Evolutionary conservation across 1,140 invertebrate genomes (phyloP).

Genomic region (Lordiphosa mommai): DNA sequence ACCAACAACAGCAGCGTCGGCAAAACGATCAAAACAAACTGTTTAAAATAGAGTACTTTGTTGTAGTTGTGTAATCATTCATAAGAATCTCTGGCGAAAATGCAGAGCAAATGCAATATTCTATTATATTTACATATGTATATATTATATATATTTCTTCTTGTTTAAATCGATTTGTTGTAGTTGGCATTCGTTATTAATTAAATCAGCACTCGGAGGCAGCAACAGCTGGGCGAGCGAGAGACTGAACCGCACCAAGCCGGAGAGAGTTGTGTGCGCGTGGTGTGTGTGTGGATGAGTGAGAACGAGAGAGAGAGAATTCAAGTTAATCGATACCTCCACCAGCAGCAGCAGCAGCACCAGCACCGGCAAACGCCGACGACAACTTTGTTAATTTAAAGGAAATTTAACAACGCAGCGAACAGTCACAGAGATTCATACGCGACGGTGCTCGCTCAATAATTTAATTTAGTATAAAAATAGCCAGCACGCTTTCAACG

Average conservation of each 20-base stretch:
- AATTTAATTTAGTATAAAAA: constrained; percentile 40
- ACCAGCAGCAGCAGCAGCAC: constrained; percentile 28
- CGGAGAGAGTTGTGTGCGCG: constrained; percentile 3
- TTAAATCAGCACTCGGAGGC: constrained; percentile 57
- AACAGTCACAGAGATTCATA: constrained; percentile 10
- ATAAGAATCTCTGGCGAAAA: not conserved
- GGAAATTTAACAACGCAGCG: constrained; percentile 33
- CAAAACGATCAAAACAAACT: constrained; percentile 45
- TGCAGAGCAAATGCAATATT: constrained; percentile 3
- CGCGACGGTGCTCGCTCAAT: constrained; percentile 1
- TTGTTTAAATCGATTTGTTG: constrained; percentile 69
- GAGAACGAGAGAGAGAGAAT: constrained; percentile 25
- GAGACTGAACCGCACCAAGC: constrained; percentile 11
- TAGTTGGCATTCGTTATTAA: constrained; percentile 77
- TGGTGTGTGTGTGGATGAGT: not conserved
- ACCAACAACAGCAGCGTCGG: constrained; percentile 11
- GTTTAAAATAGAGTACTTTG: not conserved
- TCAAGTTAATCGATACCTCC: constrained; percentile 24
- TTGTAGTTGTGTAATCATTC: constrained; percentile 48
- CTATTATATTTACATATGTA: constrained; percentile 18
- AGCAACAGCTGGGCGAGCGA: constrained; percentile 23
- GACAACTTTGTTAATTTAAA: constrained; percentile 65
- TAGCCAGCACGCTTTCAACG: constrained; percentile 37
- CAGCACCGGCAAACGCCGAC: constrained; percentile 32
- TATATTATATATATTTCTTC: constrained; percentile 24